Base-by-base conservation (phyloP, 2,888 invertebrate species). In the Dryobotodes eremita region DNA sequence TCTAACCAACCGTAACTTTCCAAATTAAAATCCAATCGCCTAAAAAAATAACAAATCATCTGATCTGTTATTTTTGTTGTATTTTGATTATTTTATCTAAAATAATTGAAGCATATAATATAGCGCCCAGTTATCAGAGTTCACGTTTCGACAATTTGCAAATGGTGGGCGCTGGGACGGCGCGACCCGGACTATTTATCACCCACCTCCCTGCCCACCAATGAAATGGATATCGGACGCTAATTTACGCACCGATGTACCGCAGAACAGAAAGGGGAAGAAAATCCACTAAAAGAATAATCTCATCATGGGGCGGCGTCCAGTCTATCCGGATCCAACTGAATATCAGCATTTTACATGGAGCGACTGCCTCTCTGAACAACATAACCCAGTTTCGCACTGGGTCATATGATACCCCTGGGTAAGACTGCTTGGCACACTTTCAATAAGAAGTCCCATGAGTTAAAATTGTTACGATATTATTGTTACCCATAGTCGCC, bases 71-170 rank as follows among this genome's bases (percentile, higher is more conserved):
- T 36, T 36, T 36, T 36, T 36, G 31, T 36, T 36, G 31, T 36
- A 36, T 36, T 36, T 36, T 36, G 31, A 36, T 36, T 36, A 36
- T 36, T 36, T 36, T 36, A 36, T 36, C 17, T 23, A 71, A 62
- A 71, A 64, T 65, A 59, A 80, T 70, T 17, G 50, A 86, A 88
- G 85, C 77, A 81, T 84, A 78, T 59, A 73, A 84, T 85, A 86
- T 71, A 66, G 64, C 70, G 7, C 20, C 23, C 74, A 69, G 80
- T 84, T 87, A 88, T 81, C 82, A 74, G 71, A 82, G 82, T 83
- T 82, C 83, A 86, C 89, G 88, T 86, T 87, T 86, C 86, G 83
- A 89, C 87, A 90, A 90, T 91, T 91, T 90, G 88, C 83, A 89
- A 90, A 91, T 90, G 91, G 87, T 84, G 82, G 79, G n/a, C 62